Percentiles rank a stretch among this genome's conserved stretches.
phyloP scores from a whole-genome alignment of 2,113 vertebrate genomes.

The Shinisaurus crocodilurus region DNA sequence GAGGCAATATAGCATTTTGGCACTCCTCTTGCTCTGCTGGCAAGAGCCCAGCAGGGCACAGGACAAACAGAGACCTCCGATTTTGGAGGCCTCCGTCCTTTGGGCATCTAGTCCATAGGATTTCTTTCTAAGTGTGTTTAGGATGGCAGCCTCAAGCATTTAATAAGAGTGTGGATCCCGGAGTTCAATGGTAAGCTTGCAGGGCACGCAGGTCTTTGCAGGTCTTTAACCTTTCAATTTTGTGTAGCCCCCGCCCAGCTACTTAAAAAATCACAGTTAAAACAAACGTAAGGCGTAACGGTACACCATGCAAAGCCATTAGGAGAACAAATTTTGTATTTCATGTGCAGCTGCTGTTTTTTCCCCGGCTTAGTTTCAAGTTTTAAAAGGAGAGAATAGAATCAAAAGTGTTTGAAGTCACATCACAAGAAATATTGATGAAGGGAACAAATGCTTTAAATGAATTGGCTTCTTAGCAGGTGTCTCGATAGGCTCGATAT shows the following conservation, averaged over 20 bases:
- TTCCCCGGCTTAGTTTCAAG: too few relatives aligned
- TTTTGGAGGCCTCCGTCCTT: too few relatives aligned
- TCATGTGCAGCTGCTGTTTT: slow-evolving; percentile 12
- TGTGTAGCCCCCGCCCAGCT: too few relatives aligned
- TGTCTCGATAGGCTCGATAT: slow-evolving; percentile 25
- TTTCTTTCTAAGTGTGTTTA: too few relatives aligned
- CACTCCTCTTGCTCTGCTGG: too few relatives aligned
- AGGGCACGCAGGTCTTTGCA: too few relatives aligned
- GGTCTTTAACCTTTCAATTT: neutral
- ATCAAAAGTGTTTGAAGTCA: slow-evolving; percentile 33
- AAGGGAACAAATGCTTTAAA: slow-evolving; percentile 52
- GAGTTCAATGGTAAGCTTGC: neutral
- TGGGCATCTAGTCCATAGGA: too few relatives aligned
- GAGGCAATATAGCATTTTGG: too few relatives aligned
- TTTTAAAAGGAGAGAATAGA: slow-evolving; percentile 7
- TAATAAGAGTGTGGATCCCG: neutral
- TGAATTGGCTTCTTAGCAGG: slow-evolving; percentile 38
- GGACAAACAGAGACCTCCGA: too few relatives aligned
- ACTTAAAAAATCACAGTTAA: neutral
- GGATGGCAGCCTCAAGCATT: too few relatives aligned
- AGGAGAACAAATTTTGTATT: slow-evolving; percentile 9
- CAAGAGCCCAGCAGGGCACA: too few relatives aligned
- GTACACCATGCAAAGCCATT: neutral
- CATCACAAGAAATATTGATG: slow-evolving; percentile 12
- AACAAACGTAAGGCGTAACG: neutral